A percentile compares a stretch with the other conserved stretches of the same genome.
Evolutionary conservation across 30 jellyfish, hydroid and myxozoan species (phyloP).

Genomic region (Aurelia aurita): DNA sequence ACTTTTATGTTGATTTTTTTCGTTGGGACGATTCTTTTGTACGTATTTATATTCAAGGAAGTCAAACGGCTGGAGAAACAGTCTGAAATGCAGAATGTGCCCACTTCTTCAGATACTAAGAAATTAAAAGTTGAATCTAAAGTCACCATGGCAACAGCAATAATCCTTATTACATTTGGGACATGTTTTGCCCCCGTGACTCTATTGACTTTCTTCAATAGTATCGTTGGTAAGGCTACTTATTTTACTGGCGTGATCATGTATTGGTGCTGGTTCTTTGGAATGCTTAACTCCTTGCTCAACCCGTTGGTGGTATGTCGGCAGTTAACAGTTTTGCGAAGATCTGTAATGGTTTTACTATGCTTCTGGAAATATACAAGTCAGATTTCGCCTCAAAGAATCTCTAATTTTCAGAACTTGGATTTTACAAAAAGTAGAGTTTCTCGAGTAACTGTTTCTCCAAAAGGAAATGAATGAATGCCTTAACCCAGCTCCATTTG

Average conservation of each 20-base stretch:
- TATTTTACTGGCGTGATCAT: neutral
- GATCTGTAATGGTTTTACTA: neutral
- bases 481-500: too few relatives aligned
- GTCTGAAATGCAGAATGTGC: neutral
- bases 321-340: neutral
- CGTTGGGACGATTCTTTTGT: neutral
- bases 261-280: neutral
- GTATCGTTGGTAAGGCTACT: neutral
- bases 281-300: neutral
- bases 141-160: neutral
- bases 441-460: too few relatives aligned
- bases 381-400: neutral
- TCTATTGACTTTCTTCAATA: neutral
- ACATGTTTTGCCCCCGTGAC: neutral
- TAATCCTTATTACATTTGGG: neutral
- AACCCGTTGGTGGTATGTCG: constrained; percentile 8
- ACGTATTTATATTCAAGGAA: neutral
- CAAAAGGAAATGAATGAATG: too few relatives aligned
- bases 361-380: neutral
- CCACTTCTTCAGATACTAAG: neutral
- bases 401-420: too few relatives aligned
- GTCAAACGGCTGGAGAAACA: constrained; percentile 2
- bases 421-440: too few relatives aligned
- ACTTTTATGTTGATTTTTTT: neutral
- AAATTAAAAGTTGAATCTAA: neutral